These are phyloP conservation scores for Sapajus apella DNA, from an alignment of 2,113 vertebrate genomes.

Conservation along the genomic window DNA sequence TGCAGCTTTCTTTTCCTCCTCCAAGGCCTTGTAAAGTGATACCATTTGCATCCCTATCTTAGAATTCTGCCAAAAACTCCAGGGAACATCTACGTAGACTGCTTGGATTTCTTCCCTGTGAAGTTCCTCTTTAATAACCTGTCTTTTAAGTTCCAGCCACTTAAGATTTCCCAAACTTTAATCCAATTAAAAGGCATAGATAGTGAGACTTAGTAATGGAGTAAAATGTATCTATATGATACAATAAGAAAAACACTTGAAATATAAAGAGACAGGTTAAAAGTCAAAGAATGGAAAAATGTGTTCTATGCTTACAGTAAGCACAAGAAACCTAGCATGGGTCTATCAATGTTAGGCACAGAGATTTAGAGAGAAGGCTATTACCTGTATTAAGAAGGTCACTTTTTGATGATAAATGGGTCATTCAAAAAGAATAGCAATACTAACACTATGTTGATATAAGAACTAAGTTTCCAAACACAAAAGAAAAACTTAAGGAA, in stretches of 20 bases:
- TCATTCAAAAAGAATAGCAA: not conserved
- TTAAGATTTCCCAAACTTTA: not conserved
- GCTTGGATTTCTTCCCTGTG: not conserved
- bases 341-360: not conserved
- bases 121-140: not conserved
- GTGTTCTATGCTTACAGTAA: not conserved
- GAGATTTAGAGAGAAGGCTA: not conserved
- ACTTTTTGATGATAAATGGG: not conserved
- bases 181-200: not conserved
- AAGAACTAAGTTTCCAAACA: not conserved
- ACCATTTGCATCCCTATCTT: not conserved
- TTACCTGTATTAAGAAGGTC: not conserved
- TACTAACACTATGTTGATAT: not conserved
- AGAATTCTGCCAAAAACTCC: not conserved
- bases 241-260: not conserved
- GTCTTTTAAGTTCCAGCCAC: not conserved
- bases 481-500: not conserved
- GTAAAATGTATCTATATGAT: not conserved
- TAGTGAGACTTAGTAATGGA: not conserved
- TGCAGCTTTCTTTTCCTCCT: not conserved
- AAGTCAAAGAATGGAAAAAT: not conserved
- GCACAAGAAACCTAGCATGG: not conserved
- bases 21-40: not conserved
- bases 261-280: not conserved
- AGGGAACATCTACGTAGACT: not conserved